These are phyloP conservation scores for Lagria hirta DNA, from an alignment of 2,888 invertebrate genomes.

Conservation along the genomic window DNA sequence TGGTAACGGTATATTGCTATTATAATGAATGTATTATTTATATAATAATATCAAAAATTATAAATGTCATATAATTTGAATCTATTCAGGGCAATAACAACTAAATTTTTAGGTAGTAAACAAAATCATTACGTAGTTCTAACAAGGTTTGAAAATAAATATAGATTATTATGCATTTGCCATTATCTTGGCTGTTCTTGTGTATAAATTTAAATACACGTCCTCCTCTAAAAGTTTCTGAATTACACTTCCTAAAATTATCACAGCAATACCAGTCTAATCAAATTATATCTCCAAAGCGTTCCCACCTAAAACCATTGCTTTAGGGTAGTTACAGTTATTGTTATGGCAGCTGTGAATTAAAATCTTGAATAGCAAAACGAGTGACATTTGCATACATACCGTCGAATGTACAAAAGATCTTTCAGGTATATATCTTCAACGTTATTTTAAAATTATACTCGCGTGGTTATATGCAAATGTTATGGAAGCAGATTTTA, in stretches of 20 bases:
- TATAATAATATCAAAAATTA: too few species aligned
- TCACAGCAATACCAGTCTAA: conserved; percentile 1
- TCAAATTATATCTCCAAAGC: conserved; percentile 10
- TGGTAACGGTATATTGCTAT: too few species aligned
- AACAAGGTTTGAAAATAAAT: too few species aligned
- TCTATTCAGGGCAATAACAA: too few species aligned
- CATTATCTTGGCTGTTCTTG: too few species aligned
- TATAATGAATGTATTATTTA: too few species aligned
- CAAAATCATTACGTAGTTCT: not conserved
- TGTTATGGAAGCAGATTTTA: conserved; percentile 17
- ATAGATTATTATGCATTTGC: too few species aligned
- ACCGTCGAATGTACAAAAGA: conserved; percentile 31
- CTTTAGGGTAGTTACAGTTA: conserved; percentile 25
- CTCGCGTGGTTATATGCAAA: conserved; percentile 39
- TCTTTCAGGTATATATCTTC: conserved; percentile 34
- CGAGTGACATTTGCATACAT: conserved; percentile 35
- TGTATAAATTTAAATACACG: too few species aligned
- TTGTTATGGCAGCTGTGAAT: conserved; percentile 40
- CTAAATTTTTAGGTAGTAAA: not conserved
- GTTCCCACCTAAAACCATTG: conserved; percentile 16
- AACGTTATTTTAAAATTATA: conserved; percentile 39
- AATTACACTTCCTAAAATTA: too few species aligned
- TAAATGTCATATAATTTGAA: too few species aligned
- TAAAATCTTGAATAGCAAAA: conserved; percentile 36
- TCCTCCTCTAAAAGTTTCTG: too few species aligned